Evolutionary conservation across 1,140 invertebrate genomes (phyloP).

Genomic region (Aphelinus certus): DNA sequence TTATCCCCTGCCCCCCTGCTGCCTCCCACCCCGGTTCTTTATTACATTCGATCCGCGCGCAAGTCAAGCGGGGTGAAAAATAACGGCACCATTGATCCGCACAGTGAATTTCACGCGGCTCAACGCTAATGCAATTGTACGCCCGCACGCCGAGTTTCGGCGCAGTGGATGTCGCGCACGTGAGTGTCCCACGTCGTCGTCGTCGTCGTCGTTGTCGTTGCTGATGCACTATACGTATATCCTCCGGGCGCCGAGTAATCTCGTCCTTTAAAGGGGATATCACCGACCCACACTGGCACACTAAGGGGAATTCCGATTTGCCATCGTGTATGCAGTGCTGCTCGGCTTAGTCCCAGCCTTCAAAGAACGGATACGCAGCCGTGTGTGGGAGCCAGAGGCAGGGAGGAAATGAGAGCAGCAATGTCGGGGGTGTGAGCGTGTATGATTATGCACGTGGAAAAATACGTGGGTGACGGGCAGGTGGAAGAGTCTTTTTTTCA

Average conservation of each 20-base stretch:
- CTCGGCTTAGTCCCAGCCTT: background rate
- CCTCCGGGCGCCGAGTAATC: background rate
- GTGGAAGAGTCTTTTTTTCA: too few species aligned
- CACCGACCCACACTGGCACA: background rate
- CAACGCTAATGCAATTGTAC: slow-evolving; percentile 1
- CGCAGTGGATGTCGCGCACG: background rate
- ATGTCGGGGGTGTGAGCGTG: too few species aligned
- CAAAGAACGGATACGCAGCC: background rate
- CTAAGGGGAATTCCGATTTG: background rate
- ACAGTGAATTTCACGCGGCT: slow-evolving; percentile 5
- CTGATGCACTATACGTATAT: background rate
- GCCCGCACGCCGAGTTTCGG: too few species aligned
- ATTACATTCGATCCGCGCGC: too few species aligned
- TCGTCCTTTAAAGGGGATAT: background rate
- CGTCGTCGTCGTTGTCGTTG: background rate
- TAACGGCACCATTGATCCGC: too few species aligned
- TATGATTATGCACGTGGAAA: too few species aligned
- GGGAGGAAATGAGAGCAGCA: too few species aligned
- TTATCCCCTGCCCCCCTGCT: too few species aligned
- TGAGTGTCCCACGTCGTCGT: background rate
- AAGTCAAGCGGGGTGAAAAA: too few species aligned
- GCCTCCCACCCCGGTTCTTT: too few species aligned
- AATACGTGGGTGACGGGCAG: too few species aligned
- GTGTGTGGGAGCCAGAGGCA: too few species aligned
- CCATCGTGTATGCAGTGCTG: background rate